Conservation (phyloP, 1,140 invertebrate genomes). For the Drosophila prosaltans region DNA sequence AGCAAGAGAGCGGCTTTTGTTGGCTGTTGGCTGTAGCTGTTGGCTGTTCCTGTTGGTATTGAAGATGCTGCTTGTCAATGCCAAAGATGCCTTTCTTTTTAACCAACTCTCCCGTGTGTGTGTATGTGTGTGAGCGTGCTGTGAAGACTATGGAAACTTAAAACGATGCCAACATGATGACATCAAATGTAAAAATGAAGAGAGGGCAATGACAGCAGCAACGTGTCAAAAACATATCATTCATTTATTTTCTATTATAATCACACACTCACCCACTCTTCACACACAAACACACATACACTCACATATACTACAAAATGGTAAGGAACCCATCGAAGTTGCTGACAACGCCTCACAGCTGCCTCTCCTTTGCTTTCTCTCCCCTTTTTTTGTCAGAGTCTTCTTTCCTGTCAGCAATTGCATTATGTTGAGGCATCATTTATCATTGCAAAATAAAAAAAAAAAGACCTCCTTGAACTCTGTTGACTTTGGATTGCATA, state of each 20-base stretch:
- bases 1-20: conserved; percentile 46
- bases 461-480: conserved; percentile 53
- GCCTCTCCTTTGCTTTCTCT: conserved; percentile 7
- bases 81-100: conserved; percentile 66
- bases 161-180: conserved; percentile 48
- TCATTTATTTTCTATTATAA: conserved; percentile 83
- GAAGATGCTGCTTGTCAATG: conserved; percentile 68
- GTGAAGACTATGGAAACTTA: conserved; percentile 52
- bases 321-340: conserved; percentile 32
- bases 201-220: conserved; percentile 69
- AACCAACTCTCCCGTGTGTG: conserved; percentile 35
- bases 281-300: conserved; percentile 15
- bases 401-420: conserved; percentile 69
- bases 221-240: conserved; percentile 82
- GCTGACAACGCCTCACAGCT: conserved; percentile 35
- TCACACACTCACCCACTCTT: conserved; percentile 34
- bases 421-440: conserved; percentile 76
- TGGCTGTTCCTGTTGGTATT: conserved; percentile 26
- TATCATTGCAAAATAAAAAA: conserved; percentile 76
- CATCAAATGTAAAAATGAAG: conserved; percentile 68
- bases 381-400: background rate
- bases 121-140: conserved; percentile 21
- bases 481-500: conserved; percentile 71
- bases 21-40: conserved; percentile 11
- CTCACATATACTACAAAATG: background rate